A percentile compares a stretch with the other conserved stretches of the same genome.
phyloP scores from a whole-genome alignment of 1,140 invertebrate species.

The Ladona fulva region DNA sequence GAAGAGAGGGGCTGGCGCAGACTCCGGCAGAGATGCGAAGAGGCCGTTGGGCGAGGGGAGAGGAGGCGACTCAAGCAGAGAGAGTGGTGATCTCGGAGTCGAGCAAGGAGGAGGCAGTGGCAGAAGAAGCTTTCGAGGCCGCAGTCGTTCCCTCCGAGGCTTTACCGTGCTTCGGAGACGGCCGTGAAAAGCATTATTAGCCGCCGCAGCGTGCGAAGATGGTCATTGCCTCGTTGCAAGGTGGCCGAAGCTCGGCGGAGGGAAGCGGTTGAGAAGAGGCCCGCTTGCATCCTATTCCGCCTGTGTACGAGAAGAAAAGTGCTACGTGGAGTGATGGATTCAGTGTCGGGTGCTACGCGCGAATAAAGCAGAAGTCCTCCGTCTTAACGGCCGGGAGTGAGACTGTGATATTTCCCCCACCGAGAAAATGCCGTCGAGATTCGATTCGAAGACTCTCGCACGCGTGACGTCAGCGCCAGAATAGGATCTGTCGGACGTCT shows the following conservation, averaged over 20 bases:
- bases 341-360: too few relatives aligned
- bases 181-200: background rate
- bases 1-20: background rate
- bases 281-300: too few relatives aligned
- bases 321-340: too few relatives aligned
- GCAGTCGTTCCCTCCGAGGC: background rate
- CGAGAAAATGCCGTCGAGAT: too few relatives aligned
- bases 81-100: background rate
- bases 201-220: background rate
- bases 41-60: background rate
- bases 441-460: too few relatives aligned
- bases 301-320: too few relatives aligned
- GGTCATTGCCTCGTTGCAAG: background rate
- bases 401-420: background rate
- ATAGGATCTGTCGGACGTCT: too few relatives aligned
- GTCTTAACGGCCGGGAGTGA: background rate
- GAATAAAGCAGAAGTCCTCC: too few relatives aligned
- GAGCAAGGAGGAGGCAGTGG: too few relatives aligned
- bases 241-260: background rate
- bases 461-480: too few relatives aligned
- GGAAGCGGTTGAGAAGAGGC: background rate
- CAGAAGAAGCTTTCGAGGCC: too few relatives aligned
- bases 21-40: background rate
- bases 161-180: background rate
- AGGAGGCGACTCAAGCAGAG: background rate